A percentile compares a stretch with the other conserved stretches of the same genome.
Conservation (phyloP, 2,888 invertebrate genomes). For the Sphaeridia pumilis region DNA sequence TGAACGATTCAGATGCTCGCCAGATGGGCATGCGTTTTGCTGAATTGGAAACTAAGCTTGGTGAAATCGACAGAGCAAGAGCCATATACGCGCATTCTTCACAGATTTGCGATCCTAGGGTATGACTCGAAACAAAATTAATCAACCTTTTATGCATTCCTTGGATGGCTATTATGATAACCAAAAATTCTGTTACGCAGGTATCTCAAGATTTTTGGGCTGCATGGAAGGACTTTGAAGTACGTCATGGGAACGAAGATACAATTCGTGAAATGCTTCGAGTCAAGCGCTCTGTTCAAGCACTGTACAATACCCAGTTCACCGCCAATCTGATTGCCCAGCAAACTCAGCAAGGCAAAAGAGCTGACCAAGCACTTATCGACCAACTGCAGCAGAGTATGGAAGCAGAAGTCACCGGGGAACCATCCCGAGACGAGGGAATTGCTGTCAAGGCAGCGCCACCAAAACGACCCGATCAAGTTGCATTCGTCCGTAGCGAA, state of each 20-base stretch:
- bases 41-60: conserved; percentile 95
- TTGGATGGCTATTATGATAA: background rate
- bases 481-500: conserved; percentile 71
- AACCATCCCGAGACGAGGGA: conserved; percentile 47
- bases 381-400: conserved; percentile 49
- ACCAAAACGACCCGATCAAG: conserved; percentile 28
- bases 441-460: conserved; percentile 49
- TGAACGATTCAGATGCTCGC: conserved; percentile 78
- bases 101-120: conserved; percentile 97
- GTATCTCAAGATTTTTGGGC: conserved; percentile 89
- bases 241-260: conserved; percentile 97
- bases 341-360: conserved; percentile 42
- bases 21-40: conserved; percentile 95
- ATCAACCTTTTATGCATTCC: background rate
- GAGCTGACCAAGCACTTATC: conserved; percentile 61
- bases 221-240: conserved; percentile 99
- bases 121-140: conserved; percentile 40
- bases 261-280: conserved; percentile 98
- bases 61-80: conserved; percentile 93
- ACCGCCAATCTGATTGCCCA: conserved; percentile 33
- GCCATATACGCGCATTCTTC: conserved; percentile 97
- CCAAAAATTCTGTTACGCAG: conserved; percentile 37
- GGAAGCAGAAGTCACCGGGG: conserved; percentile 58
- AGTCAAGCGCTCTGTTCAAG: conserved; percentile 94
- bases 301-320: conserved; percentile 89